phyloP scores from a whole-genome alignment of 2,888 invertebrate species.

The Encarsia formosa region DNA sequence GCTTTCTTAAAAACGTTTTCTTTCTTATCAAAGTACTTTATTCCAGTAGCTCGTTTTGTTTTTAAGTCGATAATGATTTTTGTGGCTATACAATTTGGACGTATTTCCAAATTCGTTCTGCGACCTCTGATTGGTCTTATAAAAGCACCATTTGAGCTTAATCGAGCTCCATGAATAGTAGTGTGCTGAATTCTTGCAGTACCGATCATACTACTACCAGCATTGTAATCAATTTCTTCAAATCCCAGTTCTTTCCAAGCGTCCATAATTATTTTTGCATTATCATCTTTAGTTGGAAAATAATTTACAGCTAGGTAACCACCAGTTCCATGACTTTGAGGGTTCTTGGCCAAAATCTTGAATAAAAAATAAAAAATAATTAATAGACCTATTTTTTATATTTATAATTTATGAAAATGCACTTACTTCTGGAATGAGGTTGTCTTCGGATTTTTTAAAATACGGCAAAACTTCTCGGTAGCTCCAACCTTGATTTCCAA shows the following conservation, averaged over 20 bases:
- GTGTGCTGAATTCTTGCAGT: conserved; percentile 83
- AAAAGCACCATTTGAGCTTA: conserved; percentile 82
- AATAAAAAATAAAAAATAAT: neutral
- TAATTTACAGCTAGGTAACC: conserved; percentile 72
- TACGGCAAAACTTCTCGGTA: neutral
- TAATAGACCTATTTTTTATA: neutral
- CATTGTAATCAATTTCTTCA: conserved; percentile 75
- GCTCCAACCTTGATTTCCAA: neutral
- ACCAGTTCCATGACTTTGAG: conserved; percentile 47
- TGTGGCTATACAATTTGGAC: conserved; percentile 78
- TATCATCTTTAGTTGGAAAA: conserved; percentile 59
- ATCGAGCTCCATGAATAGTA: conserved; percentile 76
- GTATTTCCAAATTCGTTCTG: conserved; percentile 41
- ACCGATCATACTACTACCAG: conserved; percentile 77
- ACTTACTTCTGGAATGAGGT: neutral
- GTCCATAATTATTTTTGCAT: conserved; percentile 69
- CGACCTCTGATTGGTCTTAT: conserved; percentile 65
- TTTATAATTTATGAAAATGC: neutral
- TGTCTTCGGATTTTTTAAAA: neutral
- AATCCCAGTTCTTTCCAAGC: conserved; percentile 89
- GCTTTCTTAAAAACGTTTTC: conserved; percentile 51
- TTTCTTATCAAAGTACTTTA: conserved; percentile 57
- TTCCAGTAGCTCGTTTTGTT: conserved; percentile 70
- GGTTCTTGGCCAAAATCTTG: neutral
- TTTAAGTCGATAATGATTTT: conserved; percentile 69